Base-by-base conservation (phyloP, 2,797 vertebrate genomes). In the Poecilia picta region DNA sequence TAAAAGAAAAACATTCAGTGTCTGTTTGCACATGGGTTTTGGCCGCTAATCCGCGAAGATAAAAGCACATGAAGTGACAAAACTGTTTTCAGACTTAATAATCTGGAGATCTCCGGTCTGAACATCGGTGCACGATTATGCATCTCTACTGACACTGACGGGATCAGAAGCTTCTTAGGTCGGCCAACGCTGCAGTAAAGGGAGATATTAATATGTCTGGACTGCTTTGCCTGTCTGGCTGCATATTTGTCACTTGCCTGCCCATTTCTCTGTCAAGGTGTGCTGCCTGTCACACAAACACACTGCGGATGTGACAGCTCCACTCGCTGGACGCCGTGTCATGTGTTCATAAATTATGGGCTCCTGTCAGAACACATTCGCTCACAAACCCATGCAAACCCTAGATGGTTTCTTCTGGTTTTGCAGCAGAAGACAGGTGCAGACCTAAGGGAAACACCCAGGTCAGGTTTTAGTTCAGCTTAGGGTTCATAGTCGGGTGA, bases 261-360 rank as follows among this genome's bases (percentile, higher is more conserved):
- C 81, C 75, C 73, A 31, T 59, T 72, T 74, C 20, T 28, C 77
- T 73, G 51, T 72, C 43, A 72, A 45, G 43, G n/a, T 72, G 68
- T 28, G 68, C 68, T 72, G 41, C 74, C 83, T 72, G 68, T 80
- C n/a, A 87, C 83, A 84, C 64, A 83, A 77, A 77, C 71, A 8
- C 76, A 83, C 72, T 33, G 28, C 72, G 76, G 81, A 87, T 80
- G 85, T 89, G 89, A 89, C 85, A 84, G 86, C 79, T 72, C 57
- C 33, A 0, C 57, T 86, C 80, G 77, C 81, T 41, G 55, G 72
- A 90, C 81, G 76, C 36, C 20, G 70, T 46, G 80, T 75, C 43
- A 49, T 79, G 15, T 0, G 74, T 87, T 81, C 87, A 92, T 91
- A 92, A 91, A 92, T 91, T 82, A 92, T 87, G 85, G 79, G 78